These are phyloP conservation scores for Pyrgus malvae DNA, from an alignment of 2,888 invertebrate genomes.

Conservation along the genomic window DNA sequence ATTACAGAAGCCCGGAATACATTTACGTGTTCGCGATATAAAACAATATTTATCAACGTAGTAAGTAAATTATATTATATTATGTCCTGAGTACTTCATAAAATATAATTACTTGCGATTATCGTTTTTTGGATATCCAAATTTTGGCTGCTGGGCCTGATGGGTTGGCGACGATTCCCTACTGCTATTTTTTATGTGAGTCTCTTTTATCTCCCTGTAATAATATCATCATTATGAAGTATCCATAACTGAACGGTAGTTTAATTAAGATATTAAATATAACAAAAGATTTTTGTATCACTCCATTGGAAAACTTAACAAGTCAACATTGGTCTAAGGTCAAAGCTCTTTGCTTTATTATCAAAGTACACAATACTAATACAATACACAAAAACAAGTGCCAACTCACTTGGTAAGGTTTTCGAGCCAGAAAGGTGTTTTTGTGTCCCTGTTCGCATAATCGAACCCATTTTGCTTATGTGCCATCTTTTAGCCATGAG, in stretches of 20 bases:
- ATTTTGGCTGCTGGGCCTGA: background rate
- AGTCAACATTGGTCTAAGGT: too few species aligned
- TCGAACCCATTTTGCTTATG: constrained; percentile 60
- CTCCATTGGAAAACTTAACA: too few species aligned
- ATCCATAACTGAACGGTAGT: too few species aligned
- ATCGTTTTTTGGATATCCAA: constrained; percentile 40
- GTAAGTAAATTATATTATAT: too few species aligned
- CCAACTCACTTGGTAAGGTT: constrained; percentile 69
- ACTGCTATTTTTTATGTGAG: constrained; percentile 57
- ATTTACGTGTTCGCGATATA: too few species aligned
- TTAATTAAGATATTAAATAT: too few species aligned
- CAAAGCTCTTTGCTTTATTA: too few species aligned
- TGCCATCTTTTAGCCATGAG: constrained; percentile 72
- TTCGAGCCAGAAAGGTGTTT: constrained; percentile 68
- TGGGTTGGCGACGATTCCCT: constrained; percentile 45
- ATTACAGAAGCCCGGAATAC: too few species aligned
- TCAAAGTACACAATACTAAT: too few species aligned
- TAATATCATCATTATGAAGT: too few species aligned
- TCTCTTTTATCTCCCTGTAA: constrained; percentile 73
- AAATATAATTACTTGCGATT: constrained; percentile 43
- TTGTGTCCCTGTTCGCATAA: constrained; percentile 52
- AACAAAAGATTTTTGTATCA: too few species aligned
- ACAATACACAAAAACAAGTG: background rate
- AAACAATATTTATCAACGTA: too few species aligned
- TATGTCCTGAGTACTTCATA: background rate